Conservation (phyloP, 2,797 vertebrate species). For the Tragelaphus eurycerus region DNA sequence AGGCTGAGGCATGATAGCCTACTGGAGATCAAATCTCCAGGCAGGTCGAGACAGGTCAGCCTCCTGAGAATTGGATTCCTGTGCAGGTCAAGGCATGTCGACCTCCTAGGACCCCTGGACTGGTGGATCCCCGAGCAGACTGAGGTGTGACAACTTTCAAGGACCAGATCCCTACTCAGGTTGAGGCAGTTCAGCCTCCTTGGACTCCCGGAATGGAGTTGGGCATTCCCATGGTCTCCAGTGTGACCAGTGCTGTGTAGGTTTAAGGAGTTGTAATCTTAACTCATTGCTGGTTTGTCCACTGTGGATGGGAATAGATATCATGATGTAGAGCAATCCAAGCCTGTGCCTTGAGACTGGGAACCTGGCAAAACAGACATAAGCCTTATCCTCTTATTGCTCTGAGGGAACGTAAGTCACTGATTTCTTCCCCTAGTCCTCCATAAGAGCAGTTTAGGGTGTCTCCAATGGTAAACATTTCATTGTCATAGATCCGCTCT, state of each 20-base stretch:
- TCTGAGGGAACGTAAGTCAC: background rate
- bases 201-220: background rate
- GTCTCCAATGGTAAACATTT: background rate
- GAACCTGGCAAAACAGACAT: background rate
- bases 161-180: background rate
- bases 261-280: background rate
- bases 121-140: rapidly evolving
- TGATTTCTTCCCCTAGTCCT: background rate
- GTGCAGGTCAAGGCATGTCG: background rate
- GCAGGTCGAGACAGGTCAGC: background rate
- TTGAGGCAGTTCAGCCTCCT: background rate
- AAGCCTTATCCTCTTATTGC: background rate
- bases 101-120: background rate
- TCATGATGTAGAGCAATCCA: background rate
- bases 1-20: background rate
- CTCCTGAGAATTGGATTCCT: background rate
- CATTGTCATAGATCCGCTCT: background rate
- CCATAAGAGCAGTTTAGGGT: background rate
- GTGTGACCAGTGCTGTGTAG: background rate
- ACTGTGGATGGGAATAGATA: background rate
- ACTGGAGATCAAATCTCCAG: background rate
- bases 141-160: background rate
- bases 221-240: background rate
- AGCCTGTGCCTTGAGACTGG: background rate
- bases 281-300: background rate